These are phyloP conservation scores for Bucorvus abyssinicus DNA, from an alignment of 2,797 vertebrate genomes.

Conservation along the genomic window DNA sequence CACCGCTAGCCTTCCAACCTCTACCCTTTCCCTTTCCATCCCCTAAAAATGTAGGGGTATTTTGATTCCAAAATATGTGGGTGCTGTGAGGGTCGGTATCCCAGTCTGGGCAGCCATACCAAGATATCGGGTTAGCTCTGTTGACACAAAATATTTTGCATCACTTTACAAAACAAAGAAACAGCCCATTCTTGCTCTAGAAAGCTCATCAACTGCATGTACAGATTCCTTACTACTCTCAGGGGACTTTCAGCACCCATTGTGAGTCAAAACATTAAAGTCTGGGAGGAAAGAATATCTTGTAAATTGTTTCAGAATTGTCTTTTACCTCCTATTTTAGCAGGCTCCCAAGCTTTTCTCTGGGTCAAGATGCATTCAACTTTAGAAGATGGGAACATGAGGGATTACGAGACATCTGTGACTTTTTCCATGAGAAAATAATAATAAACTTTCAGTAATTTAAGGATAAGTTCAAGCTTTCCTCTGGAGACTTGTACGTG, in stretches of 20 bases:
- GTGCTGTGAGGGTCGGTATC: background rate
- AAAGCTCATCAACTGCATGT: background rate
- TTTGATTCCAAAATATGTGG: background rate
- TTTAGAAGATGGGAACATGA: conserved; percentile 55
- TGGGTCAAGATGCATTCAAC: conserved; percentile 44
- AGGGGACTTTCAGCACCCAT: background rate
- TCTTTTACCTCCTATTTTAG: conserved; percentile 34
- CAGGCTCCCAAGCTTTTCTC: background rate
- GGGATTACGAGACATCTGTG: conserved; percentile 40
- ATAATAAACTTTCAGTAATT: conserved; percentile 57
- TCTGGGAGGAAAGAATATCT: conserved; percentile 1
- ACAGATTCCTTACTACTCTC: background rate
- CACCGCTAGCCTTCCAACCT: background rate
- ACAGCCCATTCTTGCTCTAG: background rate
- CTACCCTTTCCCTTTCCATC: background rate
- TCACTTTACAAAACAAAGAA: background rate
- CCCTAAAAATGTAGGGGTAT: background rate
- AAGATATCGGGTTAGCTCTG: background rate
- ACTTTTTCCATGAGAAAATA: conserved; percentile 65
- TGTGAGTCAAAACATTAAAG: background rate
- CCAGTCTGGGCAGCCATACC: background rate
- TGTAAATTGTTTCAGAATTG: conserved; percentile 23
- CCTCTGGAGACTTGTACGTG: conserved; percentile 51
- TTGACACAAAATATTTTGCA: background rate
- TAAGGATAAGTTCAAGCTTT: conserved; percentile 57